A percentile compares a stretch with the other conserved stretches of the same genome.
phyloP scores from a whole-genome alignment of 2,113 vertebrate genomes.

The Onychorhynchus coronatus region DNA sequence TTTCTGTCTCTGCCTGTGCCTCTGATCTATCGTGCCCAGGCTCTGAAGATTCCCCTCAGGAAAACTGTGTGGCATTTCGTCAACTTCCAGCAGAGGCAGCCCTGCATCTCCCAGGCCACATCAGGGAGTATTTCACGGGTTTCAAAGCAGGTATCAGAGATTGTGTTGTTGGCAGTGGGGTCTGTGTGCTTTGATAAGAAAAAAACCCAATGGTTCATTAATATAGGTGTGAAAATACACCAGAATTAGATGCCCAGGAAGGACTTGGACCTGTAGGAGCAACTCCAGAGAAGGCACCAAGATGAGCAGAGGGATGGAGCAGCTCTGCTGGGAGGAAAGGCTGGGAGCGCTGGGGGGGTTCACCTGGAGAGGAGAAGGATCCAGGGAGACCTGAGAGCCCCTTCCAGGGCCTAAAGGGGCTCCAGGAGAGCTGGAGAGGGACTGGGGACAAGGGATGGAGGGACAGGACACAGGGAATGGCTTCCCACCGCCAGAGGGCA shows the following conservation, averaged over 20 bases:
- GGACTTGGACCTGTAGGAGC: neutral
- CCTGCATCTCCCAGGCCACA: neutral
- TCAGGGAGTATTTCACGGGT: neutral
- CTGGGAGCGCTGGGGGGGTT: neutral
- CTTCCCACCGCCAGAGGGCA: neutral
- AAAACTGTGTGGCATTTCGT: neutral
- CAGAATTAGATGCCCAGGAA: neutral
- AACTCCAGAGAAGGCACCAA: neutral
- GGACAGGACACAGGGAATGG: neutral
- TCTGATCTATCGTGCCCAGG: neutral
- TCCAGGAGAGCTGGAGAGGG: neutral
- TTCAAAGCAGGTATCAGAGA: too few relatives aligned
- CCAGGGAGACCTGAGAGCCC: neutral
- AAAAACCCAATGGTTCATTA: neutral
- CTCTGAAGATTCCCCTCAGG: neutral
- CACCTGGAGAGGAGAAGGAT: neutral
- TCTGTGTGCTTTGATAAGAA: neutral
- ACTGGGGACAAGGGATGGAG: neutral
- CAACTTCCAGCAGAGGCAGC: neutral
- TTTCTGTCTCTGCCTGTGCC: neutral
- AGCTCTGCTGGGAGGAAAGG: neutral
- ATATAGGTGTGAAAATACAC: accelerated
- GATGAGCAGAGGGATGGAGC: neutral
- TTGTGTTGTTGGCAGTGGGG: too few relatives aligned
- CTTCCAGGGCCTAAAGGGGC: neutral